phyloP scores from a whole-genome alignment of 2,888 invertebrate genomes.

The Elegia similella region DNA sequence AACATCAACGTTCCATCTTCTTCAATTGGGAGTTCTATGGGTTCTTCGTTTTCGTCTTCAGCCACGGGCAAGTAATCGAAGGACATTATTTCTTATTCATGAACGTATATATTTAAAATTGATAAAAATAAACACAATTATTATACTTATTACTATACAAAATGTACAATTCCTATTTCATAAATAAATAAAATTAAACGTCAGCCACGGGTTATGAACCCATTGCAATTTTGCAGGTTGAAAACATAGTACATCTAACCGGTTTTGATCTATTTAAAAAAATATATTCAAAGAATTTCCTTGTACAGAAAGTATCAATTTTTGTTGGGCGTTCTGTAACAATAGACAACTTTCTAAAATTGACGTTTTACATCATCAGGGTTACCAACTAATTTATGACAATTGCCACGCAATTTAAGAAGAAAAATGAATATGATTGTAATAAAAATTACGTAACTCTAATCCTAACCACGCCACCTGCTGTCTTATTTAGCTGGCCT shows the following conservation, averaged over 20 bases:
- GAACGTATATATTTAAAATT: constrained; percentile 65
- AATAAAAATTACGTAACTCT: constrained; percentile 2
- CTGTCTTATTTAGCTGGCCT: neutral
- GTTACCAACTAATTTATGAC: constrained; percentile 36
- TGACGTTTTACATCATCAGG: constrained; percentile 49
- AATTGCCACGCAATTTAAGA: constrained; percentile 23
- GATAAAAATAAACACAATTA: constrained; percentile 69
- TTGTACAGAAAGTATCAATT: constrained; percentile 52
- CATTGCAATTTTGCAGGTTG: constrained; percentile 77
- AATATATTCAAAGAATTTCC: constrained; percentile 35
- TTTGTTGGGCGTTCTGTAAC: constrained; percentile 41
- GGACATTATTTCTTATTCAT: constrained; percentile 80
- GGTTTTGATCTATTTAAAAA: constrained; percentile 49
- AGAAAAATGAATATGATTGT: constrained; percentile 6
- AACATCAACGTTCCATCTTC: constrained; percentile 96
- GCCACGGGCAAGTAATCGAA: constrained; percentile 93
- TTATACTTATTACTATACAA: constrained; percentile 74
- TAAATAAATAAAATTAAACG: constrained; percentile 80
- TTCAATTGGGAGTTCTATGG: constrained; percentile 97
- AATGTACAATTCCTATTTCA: constrained; percentile 73
- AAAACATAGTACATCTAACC: constrained; percentile 64
- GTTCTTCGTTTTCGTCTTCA: constrained; percentile 98
- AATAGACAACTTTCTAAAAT: constrained; percentile 73
- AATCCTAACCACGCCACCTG: too few species aligned
- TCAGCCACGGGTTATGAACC: constrained; percentile 80